These are phyloP conservation scores for Podarcis muralis DNA, from an alignment of 2,113 vertebrate species.

Conservation along the genomic window DNA sequence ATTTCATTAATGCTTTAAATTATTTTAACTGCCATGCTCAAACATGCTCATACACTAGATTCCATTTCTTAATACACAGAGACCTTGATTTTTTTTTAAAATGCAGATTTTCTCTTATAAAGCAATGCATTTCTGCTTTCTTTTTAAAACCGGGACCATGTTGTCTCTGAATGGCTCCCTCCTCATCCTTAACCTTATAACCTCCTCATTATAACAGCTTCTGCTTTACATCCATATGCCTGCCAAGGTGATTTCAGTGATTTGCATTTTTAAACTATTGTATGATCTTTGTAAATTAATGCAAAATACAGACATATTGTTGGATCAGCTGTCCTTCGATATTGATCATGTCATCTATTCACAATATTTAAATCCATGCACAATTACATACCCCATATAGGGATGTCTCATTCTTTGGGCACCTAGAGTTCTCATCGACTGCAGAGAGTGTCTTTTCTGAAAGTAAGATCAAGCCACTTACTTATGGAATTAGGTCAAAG, in stretches of 20 bases:
- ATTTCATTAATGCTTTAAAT: conserved; percentile 72
- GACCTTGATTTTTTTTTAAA: conserved; percentile 60
- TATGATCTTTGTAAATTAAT: conserved; percentile 49
- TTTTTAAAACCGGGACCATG: conserved; percentile 41
- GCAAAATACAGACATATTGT: conserved; percentile 60
- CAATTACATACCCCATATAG: conserved; percentile 32
- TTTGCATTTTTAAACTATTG: conserved; percentile 56
- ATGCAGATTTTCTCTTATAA: conserved; percentile 58
- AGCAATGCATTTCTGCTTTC: conserved; percentile 40
- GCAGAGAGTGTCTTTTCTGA: conserved; percentile 23
- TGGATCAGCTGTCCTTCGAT: conserved; percentile 36
- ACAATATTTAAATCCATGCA: conserved; percentile 34
- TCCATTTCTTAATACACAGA: conserved; percentile 62
- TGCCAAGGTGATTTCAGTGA: conserved; percentile 61
- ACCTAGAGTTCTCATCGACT: conserved; percentile 22
- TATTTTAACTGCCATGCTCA: conserved; percentile 64
- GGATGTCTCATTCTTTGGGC: background rate
- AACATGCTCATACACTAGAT: conserved; percentile 68
- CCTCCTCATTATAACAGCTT: conserved; percentile 61
- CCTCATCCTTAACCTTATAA: conserved; percentile 63
- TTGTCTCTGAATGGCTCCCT: conserved; percentile 54
- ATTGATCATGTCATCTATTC: conserved; percentile 44
- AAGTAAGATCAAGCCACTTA: background rate
- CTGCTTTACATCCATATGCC: conserved; percentile 56
- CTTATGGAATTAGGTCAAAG: conserved; percentile 52